Evolutionary conservation across 2,797 vertebrate genomes (phyloP), one percentile per base, ranked within the genome.

Genomic region (Trichosurus vulpecula): DNA sequence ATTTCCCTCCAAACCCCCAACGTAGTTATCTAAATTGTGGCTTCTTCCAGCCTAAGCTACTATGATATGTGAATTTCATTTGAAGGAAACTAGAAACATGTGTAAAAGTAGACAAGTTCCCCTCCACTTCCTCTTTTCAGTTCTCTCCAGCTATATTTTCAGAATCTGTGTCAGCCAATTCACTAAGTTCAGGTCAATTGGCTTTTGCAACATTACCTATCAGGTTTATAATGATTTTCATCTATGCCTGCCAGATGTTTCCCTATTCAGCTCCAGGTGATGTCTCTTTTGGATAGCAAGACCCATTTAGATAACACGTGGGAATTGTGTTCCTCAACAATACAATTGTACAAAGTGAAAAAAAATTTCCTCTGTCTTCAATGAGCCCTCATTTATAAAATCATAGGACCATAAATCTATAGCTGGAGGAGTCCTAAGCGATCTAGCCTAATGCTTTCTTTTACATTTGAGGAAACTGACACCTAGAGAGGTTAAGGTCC

Each of bases 1-100:
- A n/a, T n/a, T n/a, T n/a, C n/a, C n/a, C n/a, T n/a, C n/a, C n/a
- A 52, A 16, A 51, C 22, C 30, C 19, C 41, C 74, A 81, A 81
- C 47, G 41, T 25, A 81, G 22, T 81, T 81, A 81, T 27, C 74
- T 81, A 81, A 81, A 81, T 81, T 47, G 41, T 81, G 3, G 41
- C 41, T 81, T 81, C 74, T 81, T 54, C 6, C 1, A 47, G 91
- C 81, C 94, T 31, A 8, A 30, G 6, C 90, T 35, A 35, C 16
- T 52, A 29, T 58, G 3, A 91, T 0, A 51, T 9, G 19, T 52
- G 92, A 47, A 31, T 31, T 29, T 66, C 4, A 54, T 52, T 27
- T 52, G 81, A 94, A 74, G 35, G 14, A 66, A 92, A 47, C 93
- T 35, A n/a, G 31, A 95, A 81, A 74, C 66, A 74, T 41, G 66